Conservation (phyloP, 35 echinoderm and acorn worm species). For the Chiridota heheva region DNA sequence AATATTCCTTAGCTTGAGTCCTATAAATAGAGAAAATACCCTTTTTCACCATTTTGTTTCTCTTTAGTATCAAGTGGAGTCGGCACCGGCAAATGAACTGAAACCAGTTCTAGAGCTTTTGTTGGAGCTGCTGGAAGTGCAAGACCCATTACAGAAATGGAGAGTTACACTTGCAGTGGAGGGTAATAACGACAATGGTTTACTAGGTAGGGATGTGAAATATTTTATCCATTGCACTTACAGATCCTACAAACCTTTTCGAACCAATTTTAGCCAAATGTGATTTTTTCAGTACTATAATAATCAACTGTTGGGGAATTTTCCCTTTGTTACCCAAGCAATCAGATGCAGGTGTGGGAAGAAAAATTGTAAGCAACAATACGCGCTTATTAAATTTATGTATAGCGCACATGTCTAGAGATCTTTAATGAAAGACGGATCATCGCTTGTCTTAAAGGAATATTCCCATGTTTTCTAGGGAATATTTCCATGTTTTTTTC, state of each 20-base stretch:
- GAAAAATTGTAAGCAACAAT: too few relatives aligned
- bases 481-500: too few relatives aligned
- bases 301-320: too few relatives aligned
- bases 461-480: too few relatives aligned
- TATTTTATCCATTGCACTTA: not conserved
- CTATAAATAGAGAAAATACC: not conserved
- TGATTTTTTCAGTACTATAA: too few relatives aligned
- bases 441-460: too few relatives aligned
- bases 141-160: conserved; percentile 74
- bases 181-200: conserved; percentile 82
- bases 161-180: conserved; percentile 91
- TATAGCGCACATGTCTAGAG: not conserved
- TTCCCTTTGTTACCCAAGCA: too few relatives aligned
- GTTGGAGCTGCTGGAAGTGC: conserved; percentile 75
- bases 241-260: too few relatives aligned
- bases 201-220: conserved; percentile 58
- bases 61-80: conserved; percentile 70
- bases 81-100: conserved; percentile 89
- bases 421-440: not conserved
- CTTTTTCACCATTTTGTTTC: not conserved
- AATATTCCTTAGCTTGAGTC: too few relatives aligned
- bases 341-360: too few relatives aligned
- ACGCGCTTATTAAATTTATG: too few relatives aligned
- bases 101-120: conserved; percentile 79
- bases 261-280: too few relatives aligned